Evolutionary conservation across 2,888 invertebrate genomes (phyloP).

Genomic region (Hemaris fuciformis): DNA sequence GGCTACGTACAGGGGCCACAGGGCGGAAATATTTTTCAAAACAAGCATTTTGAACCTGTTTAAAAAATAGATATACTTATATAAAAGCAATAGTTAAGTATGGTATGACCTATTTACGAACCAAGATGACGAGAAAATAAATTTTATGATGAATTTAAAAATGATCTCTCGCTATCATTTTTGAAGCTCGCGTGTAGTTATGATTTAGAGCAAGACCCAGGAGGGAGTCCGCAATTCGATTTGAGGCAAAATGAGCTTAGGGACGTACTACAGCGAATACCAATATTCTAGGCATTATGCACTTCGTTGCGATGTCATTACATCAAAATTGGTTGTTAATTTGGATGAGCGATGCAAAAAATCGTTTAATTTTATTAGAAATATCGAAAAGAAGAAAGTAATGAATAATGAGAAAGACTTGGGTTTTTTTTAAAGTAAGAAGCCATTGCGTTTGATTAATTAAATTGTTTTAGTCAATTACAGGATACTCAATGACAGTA

Average conservation of each 20-base stretch:
- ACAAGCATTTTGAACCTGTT: too few relatives aligned
- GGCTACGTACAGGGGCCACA: too few relatives aligned
- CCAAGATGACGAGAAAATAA: not conserved
- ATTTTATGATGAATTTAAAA: not conserved
- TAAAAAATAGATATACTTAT: too few relatives aligned
- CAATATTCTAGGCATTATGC: not conserved
- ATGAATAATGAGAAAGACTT: too few relatives aligned
- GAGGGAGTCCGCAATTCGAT: conserved; percentile 3
- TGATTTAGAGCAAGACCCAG: not conserved
- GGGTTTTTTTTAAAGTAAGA: too few relatives aligned
- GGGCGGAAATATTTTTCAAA: too few relatives aligned
- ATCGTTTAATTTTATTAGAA: not conserved
- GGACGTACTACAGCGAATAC: not conserved
- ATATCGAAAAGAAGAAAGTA: not conserved
- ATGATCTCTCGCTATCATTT: not conserved
- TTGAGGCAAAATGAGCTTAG: conserved; percentile 5
- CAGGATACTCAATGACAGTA: too few relatives aligned
- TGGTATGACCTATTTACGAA: not conserved
- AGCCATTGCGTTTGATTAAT: too few relatives aligned
- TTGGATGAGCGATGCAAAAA: not conserved
- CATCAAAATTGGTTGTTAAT: conserved; percentile 10
- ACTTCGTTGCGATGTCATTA: conserved; percentile 16
- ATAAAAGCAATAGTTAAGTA: too few relatives aligned
- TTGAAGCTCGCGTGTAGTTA: not conserved
- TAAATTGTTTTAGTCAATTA: too few relatives aligned